A percentile compares a stretch with the other conserved stretches of the same genome.
These are phyloP conservation scores for Lasioglossum figueresi DNA, from an alignment of 2,888 invertebrate species.

Conservation along the genomic window DNA sequence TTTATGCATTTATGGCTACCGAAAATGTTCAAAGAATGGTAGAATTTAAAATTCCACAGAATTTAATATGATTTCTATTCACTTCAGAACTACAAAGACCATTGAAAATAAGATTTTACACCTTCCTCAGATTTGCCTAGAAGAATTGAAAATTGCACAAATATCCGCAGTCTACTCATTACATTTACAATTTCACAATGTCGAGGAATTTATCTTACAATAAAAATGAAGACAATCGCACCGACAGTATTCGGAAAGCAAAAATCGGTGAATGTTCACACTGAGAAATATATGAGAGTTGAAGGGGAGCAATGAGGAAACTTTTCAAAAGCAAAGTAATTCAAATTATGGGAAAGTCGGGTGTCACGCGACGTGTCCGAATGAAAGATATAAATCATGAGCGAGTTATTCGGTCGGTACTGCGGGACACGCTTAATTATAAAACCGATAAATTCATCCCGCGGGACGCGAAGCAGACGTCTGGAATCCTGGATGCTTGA, in stretches of 20 bases:
- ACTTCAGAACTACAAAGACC: too few species aligned
- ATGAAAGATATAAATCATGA: slow-evolving; percentile 77
- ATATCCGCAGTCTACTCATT: too few species aligned
- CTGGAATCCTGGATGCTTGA: slow-evolving; percentile 77
- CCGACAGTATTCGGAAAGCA: neutral
- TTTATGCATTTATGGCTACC: too few species aligned
- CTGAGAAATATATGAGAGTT: neutral
- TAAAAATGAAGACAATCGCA: neutral
- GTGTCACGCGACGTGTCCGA: slow-evolving; percentile 23
- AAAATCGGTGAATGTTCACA: neutral
- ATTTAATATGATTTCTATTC: too few species aligned
- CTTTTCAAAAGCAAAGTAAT: neutral
- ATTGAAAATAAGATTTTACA: too few species aligned
- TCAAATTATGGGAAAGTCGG: neutral
- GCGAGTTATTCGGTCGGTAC: slow-evolving; percentile 72
- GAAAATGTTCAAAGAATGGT: too few species aligned
- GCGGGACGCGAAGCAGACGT: slow-evolving; percentile 75
- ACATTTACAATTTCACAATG: too few species aligned
- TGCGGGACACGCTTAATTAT: slow-evolving; percentile 80
- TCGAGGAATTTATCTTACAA: too few species aligned
- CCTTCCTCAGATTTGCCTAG: too few species aligned
- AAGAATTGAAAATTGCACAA: too few species aligned
- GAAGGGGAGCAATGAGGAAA: neutral
- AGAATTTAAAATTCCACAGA: too few species aligned
- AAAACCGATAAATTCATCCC: slow-evolving; percentile 82